phyloP scores from a whole-genome alignment of 1,140 invertebrate species.

The Ganaspis sp. region DNA sequence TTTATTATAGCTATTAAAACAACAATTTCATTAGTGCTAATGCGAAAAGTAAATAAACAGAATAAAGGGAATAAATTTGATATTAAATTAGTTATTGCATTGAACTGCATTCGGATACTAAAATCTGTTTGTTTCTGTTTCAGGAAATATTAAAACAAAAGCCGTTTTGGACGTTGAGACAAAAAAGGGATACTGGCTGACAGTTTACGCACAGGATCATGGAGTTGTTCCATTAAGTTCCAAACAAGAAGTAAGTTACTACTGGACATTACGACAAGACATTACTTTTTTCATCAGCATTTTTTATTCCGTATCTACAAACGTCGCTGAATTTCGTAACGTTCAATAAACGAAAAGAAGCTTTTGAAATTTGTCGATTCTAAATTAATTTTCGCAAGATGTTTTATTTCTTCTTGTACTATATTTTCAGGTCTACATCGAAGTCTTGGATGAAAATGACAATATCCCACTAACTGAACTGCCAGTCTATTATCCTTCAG shows the following conservation, averaged over 20 bases:
- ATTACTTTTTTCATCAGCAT: not conserved
- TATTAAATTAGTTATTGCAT: slow-evolving; percentile 2
- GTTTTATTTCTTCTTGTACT: slow-evolving; percentile 32
- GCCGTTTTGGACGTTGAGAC: slow-evolving; percentile 92
- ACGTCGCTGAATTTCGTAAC: no score
- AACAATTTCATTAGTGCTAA: not conserved
- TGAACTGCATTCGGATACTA: not conserved
- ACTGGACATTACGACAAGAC: no score
- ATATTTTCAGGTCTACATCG: slow-evolving; percentile 86
- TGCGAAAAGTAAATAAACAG: not conserved
- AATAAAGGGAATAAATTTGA: not conserved
- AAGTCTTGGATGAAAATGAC: slow-evolving; percentile 94
- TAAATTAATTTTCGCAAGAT: not conserved
- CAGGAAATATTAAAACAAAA: slow-evolving; percentile 90
- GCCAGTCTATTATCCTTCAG: slow-evolving; percentile 89
- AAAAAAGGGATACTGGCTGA: slow-evolving; percentile 93
- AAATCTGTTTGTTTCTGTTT: slow-evolving; percentile 66
- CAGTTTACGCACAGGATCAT: slow-evolving; percentile 92
- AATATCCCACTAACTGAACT: slow-evolving; percentile 91
- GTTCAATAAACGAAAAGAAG: no score
- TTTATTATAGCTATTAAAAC: not conserved
- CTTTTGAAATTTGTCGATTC: no score
- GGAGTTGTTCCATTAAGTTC: slow-evolving; percentile 90
- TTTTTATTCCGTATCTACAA: not conserved
- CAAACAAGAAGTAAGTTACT: slow-evolving; percentile 85